Evolutionary conservation across 2,888 invertebrate species (phyloP).

Genomic region (Drosophila formosana): DNA sequence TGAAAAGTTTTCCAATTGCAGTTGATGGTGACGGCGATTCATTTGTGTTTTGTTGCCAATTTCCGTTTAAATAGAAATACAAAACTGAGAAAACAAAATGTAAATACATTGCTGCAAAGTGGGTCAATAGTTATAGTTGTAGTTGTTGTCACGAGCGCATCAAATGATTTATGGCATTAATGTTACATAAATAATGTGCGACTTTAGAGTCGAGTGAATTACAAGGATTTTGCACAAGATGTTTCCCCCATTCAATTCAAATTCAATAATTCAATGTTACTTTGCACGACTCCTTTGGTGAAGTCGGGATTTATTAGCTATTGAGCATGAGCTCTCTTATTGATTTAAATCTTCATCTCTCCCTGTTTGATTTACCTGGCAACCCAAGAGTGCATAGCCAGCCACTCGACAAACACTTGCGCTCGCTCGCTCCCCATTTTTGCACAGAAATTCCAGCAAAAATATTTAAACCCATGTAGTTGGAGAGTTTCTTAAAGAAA

Average conservation of each 20-base stretch:
- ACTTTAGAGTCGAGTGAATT: not conserved
- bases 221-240: slow-evolving; percentile 9
- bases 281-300: slow-evolving; percentile 3
- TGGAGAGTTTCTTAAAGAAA: not conserved
- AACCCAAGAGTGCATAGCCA: slow-evolving; percentile 21
- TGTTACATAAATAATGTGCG: slow-evolving; percentile 3
- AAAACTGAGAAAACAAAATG: slow-evolving; percentile 3
- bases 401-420: slow-evolving; percentile 4
- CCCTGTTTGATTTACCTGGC: slow-evolving; percentile 23
- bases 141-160: no score
- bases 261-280: not conserved
- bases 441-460: slow-evolving; percentile 11
- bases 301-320: slow-evolving; percentile 35
- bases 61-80: slow-evolving; percentile 18
- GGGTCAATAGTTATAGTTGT: slow-evolving; percentile 24
- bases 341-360: slow-evolving; percentile 32
- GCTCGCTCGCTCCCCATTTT: not conserved
- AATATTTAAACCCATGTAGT: slow-evolving; percentile 15
- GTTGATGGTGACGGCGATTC: slow-evolving; percentile 23
- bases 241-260: not conserved
- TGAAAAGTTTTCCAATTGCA: slow-evolving; percentile 47
- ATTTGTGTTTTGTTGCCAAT: slow-evolving; percentile 29
- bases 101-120: slow-evolving; percentile 12
- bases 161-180: slow-evolving; percentile 20
- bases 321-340: slow-evolving; percentile 23